These are phyloP conservation scores for Teleopsis dalmanni DNA, from an alignment of 1,140 invertebrate genomes.

Conservation along the genomic window DNA sequence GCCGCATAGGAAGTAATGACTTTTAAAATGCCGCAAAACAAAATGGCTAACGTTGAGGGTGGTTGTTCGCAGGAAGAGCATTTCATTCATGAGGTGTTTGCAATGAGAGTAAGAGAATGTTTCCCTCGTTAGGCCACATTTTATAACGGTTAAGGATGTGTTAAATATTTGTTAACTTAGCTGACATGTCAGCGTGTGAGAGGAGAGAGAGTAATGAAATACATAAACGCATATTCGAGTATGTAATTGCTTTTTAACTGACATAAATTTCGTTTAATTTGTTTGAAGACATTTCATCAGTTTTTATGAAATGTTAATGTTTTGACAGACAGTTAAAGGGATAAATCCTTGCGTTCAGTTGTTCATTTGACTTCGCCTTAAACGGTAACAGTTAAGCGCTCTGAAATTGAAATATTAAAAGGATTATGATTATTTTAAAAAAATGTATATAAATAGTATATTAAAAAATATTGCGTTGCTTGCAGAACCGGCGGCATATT, in stretches of 20 bases:
- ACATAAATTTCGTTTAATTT: neutral
- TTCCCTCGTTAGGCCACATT: too few relatives aligned
- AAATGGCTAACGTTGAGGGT: too few relatives aligned
- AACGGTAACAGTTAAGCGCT: constrained; percentile 22
- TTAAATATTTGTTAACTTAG: too few relatives aligned
- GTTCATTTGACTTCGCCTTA: constrained; percentile 40
- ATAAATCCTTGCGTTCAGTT: constrained; percentile 42
- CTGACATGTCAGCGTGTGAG: too few relatives aligned
- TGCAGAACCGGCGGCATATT: constrained; percentile 4
- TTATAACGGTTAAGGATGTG: too few relatives aligned
- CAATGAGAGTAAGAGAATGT: too few relatives aligned
- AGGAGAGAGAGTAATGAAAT: too few relatives aligned
- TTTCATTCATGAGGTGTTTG: too few relatives aligned
- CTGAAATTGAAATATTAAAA: neutral
- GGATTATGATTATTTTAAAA: neutral
- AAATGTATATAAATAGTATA: neutral
- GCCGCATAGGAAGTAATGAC: neutral
- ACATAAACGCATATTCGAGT: too few relatives aligned
- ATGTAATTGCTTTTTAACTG: too few relatives aligned
- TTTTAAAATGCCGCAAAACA: constrained; percentile 15
- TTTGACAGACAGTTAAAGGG: constrained; percentile 26
- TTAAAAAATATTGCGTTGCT: neutral
- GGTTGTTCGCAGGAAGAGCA: too few relatives aligned
- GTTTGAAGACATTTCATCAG: neutral
- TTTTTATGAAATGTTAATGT: neutral